A percentile compares a stretch with the other conserved stretches of the same genome.
Evolutionary conservation across 2,797 vertebrate genomes (phyloP).

Genomic region (Hydrocynus forskahlii): DNA sequence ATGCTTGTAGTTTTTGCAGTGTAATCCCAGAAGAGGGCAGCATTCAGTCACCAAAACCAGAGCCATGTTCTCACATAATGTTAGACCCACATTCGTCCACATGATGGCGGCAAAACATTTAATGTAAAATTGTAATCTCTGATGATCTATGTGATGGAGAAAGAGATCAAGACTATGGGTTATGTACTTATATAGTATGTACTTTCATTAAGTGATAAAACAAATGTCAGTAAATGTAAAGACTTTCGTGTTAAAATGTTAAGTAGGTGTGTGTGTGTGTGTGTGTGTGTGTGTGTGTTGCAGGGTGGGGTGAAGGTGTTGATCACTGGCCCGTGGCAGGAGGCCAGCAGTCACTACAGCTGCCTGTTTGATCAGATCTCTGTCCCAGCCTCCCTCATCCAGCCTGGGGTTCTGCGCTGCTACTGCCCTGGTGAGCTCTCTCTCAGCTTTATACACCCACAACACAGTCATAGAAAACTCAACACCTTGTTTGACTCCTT

Average conservation of each 20-base stretch:
- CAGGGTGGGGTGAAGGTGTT: constrained; percentile 99
- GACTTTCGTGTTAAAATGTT: constrained; percentile 1
- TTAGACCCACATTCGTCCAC: constrained; percentile 54
- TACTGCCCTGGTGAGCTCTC: constrained; percentile 93
- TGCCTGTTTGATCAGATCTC: constrained; percentile 99
- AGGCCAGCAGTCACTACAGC: constrained; percentile 96
- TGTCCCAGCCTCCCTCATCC: constrained; percentile 96
- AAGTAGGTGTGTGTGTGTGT: constrained; percentile 1
- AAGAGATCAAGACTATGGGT: no score
- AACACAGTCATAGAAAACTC: no score
- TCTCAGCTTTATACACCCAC: constrained; percentile 6
- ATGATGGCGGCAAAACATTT: constrained; percentile 66
- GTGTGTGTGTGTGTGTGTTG: constrained; percentile 40
- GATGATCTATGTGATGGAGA: no score
- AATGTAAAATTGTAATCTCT: background rate
- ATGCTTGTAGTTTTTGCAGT: background rate
- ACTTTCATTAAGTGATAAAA: no score
- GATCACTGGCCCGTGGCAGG: constrained; percentile 98
- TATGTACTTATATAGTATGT: no score
- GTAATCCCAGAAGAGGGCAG: background rate
- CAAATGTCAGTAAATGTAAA: background rate
- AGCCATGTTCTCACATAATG: background rate
- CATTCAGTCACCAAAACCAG: background rate
- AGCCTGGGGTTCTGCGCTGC: constrained; percentile 96
- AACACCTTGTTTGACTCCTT: background rate